Evolutionary conservation across 2,888 invertebrate species (phyloP).

Genomic region (Silvanus unidentatus): DNA sequence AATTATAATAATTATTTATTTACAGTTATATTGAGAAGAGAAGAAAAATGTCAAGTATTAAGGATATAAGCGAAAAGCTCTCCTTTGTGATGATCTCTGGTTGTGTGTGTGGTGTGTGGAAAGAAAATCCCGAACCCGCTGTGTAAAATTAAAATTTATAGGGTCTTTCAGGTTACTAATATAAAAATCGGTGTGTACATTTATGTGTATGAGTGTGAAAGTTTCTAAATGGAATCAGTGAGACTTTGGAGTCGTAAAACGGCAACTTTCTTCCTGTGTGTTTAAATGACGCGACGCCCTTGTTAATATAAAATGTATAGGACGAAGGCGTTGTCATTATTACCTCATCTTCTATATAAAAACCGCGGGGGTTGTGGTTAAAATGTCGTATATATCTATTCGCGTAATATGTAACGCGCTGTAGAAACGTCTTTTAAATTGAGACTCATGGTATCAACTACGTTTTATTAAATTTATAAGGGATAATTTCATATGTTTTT

Average conservation of each 20-base stretch:
- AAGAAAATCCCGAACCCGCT: slow-evolving; percentile 20
- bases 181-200: slow-evolving; percentile 18
- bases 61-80: no score
- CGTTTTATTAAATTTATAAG: slow-evolving; percentile 22
- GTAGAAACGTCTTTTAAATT: slow-evolving; percentile 33
- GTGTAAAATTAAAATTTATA: slow-evolving; percentile 30
- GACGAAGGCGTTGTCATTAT: slow-evolving; percentile 37
- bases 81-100: no score
- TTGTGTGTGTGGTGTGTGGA: no score
- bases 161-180: slow-evolving; percentile 21
- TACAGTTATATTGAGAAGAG: no score
- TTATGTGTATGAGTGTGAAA: slow-evolving; percentile 28
- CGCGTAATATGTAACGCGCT: slow-evolving; percentile 29
- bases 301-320: slow-evolving; percentile 35
- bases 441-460: slow-evolving; percentile 31
- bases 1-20: no score
- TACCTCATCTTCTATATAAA: slow-evolving; percentile 32
- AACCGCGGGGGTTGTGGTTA: slow-evolving; percentile 31
- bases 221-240: slow-evolving; percentile 19
- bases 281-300: slow-evolving; percentile 30
- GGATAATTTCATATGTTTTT: slow-evolving; percentile 13
- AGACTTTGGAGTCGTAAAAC: slow-evolving; percentile 25
- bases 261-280: slow-evolving; percentile 16
- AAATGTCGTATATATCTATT: slow-evolving; percentile 34
- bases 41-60: no score